Evolutionary conservation across 2,888 invertebrate species (phyloP).

Genomic region (Eristalis intricaria): DNA sequence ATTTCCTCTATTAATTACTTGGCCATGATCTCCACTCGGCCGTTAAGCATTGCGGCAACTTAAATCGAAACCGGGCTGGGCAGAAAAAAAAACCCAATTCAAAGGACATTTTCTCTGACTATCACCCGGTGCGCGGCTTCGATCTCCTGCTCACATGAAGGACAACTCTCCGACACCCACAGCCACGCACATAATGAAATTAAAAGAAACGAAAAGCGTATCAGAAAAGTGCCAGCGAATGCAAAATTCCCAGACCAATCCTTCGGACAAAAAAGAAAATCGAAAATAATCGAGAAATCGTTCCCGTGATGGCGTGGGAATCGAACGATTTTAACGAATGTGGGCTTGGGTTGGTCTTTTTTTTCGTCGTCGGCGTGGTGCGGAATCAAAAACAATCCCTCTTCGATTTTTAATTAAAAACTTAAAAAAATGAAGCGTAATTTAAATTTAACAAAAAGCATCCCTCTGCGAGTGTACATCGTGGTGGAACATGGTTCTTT

Average conservation of each 20-base stretch:
- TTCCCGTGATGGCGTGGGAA: not conserved
- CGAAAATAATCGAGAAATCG: not conserved
- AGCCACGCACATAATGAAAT: not conserved
- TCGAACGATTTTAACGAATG: not conserved
- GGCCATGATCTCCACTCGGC: conserved; percentile 25
- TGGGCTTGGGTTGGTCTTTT: not conserved
- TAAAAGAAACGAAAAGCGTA: not conserved
- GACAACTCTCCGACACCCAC: not conserved
- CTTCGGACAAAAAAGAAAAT: not conserved
- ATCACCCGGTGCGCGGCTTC: conserved; percentile 34
- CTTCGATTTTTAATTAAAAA: conserved; percentile 62
- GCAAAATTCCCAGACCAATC: not conserved
- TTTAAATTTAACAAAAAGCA: conserved; percentile 52
- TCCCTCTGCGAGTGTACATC: not conserved
- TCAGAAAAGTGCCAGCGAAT: not conserved
- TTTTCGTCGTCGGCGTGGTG: not conserved
- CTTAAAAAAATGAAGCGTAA: conserved; percentile 44
- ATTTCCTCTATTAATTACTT: conserved; percentile 62
- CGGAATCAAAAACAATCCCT: conserved; percentile 42
- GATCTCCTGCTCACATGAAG: conserved; percentile 8
- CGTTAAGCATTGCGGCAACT: conserved; percentile 29
- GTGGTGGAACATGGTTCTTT: not conserved
- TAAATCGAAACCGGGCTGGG: conserved; percentile 9
- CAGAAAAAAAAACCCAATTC: not conserved
- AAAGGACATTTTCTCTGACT: conserved; percentile 60